Evolutionary conservation across 2,888 invertebrate species (phyloP), one percentile per base, ranked within the genome.

Genomic region (Lithosia quadra): DNA sequence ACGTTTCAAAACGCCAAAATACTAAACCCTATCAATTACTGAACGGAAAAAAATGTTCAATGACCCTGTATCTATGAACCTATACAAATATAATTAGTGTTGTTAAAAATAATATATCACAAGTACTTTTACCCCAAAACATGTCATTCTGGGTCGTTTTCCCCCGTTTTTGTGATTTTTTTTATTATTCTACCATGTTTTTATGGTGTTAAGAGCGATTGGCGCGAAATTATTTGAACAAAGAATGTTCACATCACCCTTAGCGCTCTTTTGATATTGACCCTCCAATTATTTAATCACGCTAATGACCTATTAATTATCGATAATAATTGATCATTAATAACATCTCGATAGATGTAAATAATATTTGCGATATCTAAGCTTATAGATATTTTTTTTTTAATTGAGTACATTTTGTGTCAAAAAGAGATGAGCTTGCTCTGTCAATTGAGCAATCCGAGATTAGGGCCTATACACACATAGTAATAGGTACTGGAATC

Each of bases 31-130:
- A 85, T 88, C 78, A 85, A 80, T 87, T 84, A 85, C 86, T 73
- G 75, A 78, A 84, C 80, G 81, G 87, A 87, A 88, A 85, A 83
- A 77, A 79, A 84, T 85, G 77, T 76, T 58, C 88, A 88, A 89
- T 88, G 84, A 88, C 88, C 87, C 85, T 83, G 77, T 82, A 84
- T 84, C 84, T 77, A 83, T 85, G 88, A 85, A 88, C 84, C 89
- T 81, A 94, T 94, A 94, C 95, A 92, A 94, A 91, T 85, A 92
- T 92, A 94, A 95, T 95, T 94, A 94, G 93, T 91, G 88, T 90
- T 89, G 90, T 90, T 81, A 82, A 83, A 84, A 84, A 89, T 88
- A 88, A 91, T 90, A 89, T 86, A 88, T 90, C 87, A 90, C 86
- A 75, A 75, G 70, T 74, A 66, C 71, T 81, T 83, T 93, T 92